Conservation (phyloP, 2,888 invertebrate species). For the Pyrrhia umbra region DNA sequence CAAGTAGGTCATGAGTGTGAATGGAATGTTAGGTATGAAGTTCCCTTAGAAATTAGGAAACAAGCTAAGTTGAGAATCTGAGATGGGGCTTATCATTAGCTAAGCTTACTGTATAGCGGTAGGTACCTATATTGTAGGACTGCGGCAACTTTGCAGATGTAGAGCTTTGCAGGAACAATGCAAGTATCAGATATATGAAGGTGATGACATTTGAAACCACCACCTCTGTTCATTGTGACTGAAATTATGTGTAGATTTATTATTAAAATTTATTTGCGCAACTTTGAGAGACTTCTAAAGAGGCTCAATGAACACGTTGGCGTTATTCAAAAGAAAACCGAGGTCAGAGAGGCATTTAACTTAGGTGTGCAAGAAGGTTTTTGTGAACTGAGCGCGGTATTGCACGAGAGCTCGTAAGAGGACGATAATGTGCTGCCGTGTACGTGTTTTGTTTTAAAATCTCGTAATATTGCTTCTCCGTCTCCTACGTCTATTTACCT, state of each 20-base stretch:
- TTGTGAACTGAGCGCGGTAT: constrained; percentile 37
- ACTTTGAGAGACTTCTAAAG: constrained; percentile 25
- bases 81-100: constrained; percentile 27
- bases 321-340: constrained; percentile 63
- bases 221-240: not conserved
- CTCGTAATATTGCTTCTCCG: not conserved
- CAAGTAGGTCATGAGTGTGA: too few relatives aligned
- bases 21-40: too few relatives aligned
- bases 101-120: constrained; percentile 12
- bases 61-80: constrained; percentile 17
- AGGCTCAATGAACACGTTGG: constrained; percentile 37
- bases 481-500: not conserved
- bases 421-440: constrained; percentile 21
- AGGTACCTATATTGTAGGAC: constrained; percentile 14
- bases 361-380: constrained; percentile 55
- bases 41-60: constrained; percentile 21
- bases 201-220: not conserved
- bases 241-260: too few relatives aligned
- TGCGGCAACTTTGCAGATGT: constrained; percentile 39
- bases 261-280: constrained; percentile 32
- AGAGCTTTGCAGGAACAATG: constrained; percentile 6
- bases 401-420: constrained; percentile 30
- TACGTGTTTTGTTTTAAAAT: constrained; percentile 38
- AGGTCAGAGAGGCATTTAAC: constrained; percentile 57
- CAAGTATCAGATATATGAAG: not conserved